Conservation (phyloP, 2,888 invertebrate genomes). For the Drosophila anomalata region DNA sequence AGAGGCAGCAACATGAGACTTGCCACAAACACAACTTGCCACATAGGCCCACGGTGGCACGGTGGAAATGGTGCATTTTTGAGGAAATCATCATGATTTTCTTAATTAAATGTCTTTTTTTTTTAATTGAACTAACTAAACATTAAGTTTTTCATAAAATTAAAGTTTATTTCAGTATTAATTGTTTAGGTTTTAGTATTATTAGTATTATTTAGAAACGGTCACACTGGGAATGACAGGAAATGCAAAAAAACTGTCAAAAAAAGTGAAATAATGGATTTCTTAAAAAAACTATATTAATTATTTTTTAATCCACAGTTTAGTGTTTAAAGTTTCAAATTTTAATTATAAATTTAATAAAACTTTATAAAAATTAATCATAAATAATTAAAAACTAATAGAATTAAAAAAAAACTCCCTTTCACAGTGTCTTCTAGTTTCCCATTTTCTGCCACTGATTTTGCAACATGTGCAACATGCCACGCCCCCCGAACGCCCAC, state of each 20-base stretch:
- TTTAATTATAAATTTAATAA: too few species aligned
- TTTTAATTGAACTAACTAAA: too few species aligned
- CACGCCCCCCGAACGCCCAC: conserved; percentile 15
- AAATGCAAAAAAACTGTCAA: too few species aligned
- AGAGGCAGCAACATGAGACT: conserved; percentile 1
- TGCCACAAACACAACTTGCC: background rate
- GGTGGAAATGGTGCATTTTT: background rate
- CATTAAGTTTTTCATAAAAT: too few species aligned
- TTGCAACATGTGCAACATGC: conserved; percentile 38
- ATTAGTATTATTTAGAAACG: too few species aligned
- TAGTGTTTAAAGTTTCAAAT: too few species aligned
- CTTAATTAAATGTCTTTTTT: background rate
- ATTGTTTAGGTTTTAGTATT: too few species aligned
- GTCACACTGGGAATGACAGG: too few species aligned
- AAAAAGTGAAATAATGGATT: too few species aligned
- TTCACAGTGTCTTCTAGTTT: conserved; percentile 34
- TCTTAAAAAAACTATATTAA: too few species aligned
- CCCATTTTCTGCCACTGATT: conserved; percentile 13
- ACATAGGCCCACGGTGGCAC: background rate
- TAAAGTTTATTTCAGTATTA: too few species aligned
- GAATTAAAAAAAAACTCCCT: background rate
- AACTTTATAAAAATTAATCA: background rate
- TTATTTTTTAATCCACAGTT: too few species aligned
- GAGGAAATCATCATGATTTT: background rate
- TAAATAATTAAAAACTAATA: background rate